Conservation (phyloP, 2,113 vertebrate species). For the Cheilinus undulatus region DNA sequence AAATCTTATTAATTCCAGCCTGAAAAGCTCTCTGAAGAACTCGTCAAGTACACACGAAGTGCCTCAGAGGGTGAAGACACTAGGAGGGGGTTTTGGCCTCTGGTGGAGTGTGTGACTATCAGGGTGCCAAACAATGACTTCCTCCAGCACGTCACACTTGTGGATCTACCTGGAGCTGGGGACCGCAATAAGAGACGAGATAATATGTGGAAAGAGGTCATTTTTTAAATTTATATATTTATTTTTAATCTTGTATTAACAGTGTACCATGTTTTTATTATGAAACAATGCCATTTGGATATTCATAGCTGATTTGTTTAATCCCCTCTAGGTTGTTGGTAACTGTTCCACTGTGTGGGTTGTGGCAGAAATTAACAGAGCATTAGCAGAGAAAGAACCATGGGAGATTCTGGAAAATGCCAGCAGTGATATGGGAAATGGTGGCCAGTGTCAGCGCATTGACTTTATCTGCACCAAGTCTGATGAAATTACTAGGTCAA, state of each 20-base stretch:
- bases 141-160: conserved; percentile 58
- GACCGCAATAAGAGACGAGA: conserved; percentile 66
- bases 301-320: neutral
- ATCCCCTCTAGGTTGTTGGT: conserved; percentile 46
- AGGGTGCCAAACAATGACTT: conserved; percentile 40
- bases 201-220: conserved; percentile 64
- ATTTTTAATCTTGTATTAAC: neutral
- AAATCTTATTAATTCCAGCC: conserved; percentile 37
- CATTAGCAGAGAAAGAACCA: conserved; percentile 44
- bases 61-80: neutral
- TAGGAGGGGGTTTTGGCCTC: conserved; percentile 54
- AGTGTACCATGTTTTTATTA: neutral
- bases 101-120: conserved; percentile 69
- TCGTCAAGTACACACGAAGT: conserved; percentile 39
- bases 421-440: conserved; percentile 46
- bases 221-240: neutral
- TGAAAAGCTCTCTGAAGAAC: conserved; percentile 27
- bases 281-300: neutral
- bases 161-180: conserved; percentile 72
- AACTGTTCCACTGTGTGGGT: conserved; percentile 69
- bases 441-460: conserved; percentile 60
- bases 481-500: neutral
- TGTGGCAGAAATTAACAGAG: conserved; percentile 58
- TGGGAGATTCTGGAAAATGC: conserved; percentile 56
- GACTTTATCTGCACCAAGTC: conserved; percentile 71